Conservation (phyloP, 2,888 invertebrate genomes). For the Agrilus cyanescens region DNA sequence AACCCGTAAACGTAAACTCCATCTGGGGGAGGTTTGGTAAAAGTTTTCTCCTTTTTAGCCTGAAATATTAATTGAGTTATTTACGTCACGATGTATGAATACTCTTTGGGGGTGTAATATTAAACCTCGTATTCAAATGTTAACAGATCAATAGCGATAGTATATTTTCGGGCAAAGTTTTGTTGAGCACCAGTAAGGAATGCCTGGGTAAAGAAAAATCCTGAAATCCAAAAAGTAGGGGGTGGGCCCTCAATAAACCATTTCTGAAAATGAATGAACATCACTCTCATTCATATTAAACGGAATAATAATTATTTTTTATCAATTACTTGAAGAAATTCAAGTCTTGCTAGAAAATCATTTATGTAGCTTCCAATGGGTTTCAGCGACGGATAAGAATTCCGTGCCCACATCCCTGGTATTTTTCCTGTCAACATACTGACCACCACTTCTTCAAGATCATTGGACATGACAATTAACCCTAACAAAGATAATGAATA, state of each 20-base stretch:
- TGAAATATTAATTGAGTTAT: slow-evolving; percentile 23
- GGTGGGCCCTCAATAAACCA: slow-evolving; percentile 82
- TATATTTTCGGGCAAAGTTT: slow-evolving; percentile 84
- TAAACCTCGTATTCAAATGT: slow-evolving; percentile 66
- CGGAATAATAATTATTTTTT: too few species aligned
- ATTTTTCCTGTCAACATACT: slow-evolving; percentile 76
- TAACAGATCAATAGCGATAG: slow-evolving; percentile 81
- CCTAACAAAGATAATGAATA: too few species aligned
- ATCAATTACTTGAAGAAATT: slow-evolving; percentile 64
- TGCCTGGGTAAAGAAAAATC: slow-evolving; percentile 92
- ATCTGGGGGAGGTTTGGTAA: slow-evolving; percentile 48
- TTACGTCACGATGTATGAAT: too few species aligned
- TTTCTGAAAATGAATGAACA: slow-evolving; percentile 37
- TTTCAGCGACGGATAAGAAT: slow-evolving; percentile 86
- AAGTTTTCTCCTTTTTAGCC: slow-evolving; percentile 43
- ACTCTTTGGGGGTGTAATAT: neutral
- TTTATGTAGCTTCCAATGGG: slow-evolving; percentile 77
- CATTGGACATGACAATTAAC: slow-evolving; percentile 72
- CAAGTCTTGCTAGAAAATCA: slow-evolving; percentile 72
- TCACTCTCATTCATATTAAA: too few species aligned
- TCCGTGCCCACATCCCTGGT: slow-evolving; percentile 71
- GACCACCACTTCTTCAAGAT: slow-evolving; percentile 73
- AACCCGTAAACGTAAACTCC: slow-evolving; percentile 69
- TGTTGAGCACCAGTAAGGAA: slow-evolving; percentile 90
- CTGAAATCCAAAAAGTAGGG: slow-evolving; percentile 77